A percentile compares a stretch with the other conserved stretches of the same genome.
Evolutionary conservation across 2,113 vertebrate species (phyloP).

Genomic region (Mus musculus): GRCm39 chr17:68575001-68575500

Average conservation of each 20-base stretch:
- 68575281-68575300: background rate
- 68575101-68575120: background rate
- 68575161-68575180: background rate
- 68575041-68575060: too few species aligned
- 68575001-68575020: background rate
- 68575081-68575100: too few species aligned
- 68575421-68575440: fast-evolving
- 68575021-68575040: background rate
- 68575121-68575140: background rate
- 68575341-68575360: background rate
- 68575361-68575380: background rate
- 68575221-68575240: background rate
- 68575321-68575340: too few species aligned
- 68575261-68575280: background rate
- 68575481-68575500: background rate
- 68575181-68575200: background rate
- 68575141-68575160: background rate
- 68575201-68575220: background rate
- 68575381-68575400: too few species aligned
- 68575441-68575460: background rate
- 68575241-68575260: background rate
- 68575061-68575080: background rate
- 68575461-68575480: background rate
- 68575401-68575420: background rate
- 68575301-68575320: background rate